A percentile compares a stretch with the other conserved stretches of the same genome.
Conservation (phyloP, 2,888 invertebrate genomes). For the Harmothoe impar region DNA sequence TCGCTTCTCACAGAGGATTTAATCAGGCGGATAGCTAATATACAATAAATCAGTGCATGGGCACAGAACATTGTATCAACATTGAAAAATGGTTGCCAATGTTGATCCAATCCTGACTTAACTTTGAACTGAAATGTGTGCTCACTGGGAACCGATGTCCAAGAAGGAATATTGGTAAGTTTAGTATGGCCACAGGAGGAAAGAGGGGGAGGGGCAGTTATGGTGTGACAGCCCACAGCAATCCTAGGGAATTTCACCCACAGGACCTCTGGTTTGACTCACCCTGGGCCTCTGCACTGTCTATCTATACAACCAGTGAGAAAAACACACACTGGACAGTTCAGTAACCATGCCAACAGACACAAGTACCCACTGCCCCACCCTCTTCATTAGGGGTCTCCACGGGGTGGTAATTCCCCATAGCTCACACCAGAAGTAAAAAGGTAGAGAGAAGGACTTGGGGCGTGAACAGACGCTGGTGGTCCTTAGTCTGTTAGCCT, state of each 20-base stretch:
- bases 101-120: too few species aligned
- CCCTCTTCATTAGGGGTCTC: conserved; percentile 53
- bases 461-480: not conserved
- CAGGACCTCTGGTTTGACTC: not conserved
- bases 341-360: conserved; percentile 8
- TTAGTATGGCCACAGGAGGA: too few species aligned
- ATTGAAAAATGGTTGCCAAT: too few species aligned
- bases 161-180: too few species aligned
- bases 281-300: not conserved
- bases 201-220: not conserved
- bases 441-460: not conserved
- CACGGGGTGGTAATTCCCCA: conserved; percentile 32
- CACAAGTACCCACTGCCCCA: not conserved
- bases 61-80: too few species aligned
- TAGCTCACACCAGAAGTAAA: not conserved
- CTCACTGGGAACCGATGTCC: too few species aligned
- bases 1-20: too few species aligned
- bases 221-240: conserved; percentile 3
- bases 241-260: not conserved
- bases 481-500: not conserved
- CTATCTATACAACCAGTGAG: too few species aligned
- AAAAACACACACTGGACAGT: not conserved
- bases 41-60: too few species aligned
- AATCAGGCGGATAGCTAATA: too few species aligned
- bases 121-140: too few species aligned